Base-by-base conservation (phyloP, 2,797 vertebrate genomes). In the Eulemur mongoz region DNA sequence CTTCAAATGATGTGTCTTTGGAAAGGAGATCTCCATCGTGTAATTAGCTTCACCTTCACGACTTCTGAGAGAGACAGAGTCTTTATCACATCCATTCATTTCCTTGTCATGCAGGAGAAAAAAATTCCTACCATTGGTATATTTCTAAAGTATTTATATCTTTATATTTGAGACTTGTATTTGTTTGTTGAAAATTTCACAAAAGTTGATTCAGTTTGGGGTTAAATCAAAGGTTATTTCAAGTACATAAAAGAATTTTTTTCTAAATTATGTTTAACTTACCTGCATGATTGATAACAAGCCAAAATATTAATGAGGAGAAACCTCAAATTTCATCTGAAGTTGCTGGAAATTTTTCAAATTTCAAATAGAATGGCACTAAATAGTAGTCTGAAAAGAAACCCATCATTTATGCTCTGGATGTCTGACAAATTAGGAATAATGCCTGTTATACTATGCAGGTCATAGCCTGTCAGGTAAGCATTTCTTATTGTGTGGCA, bases 391-490 rank as follows among this genome's bases (percentile, higher is more conserved):
- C 57, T 97, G 80, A 79, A 91, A 93, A 79, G 67, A 87, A 95
- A 69, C 54, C 78, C 35, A 70, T 95, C 88, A 94, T 80, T 93
- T 96, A 92, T 91, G 88, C 88, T 95, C 82, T 85, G 80, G 96
- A 93, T 88, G 45, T 91, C 73, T 97, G 95, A 95, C 96, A 97
- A 97, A 97, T 96, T 95, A 96, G 89, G 79, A 96, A 61, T 93
- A 97, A 97, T 97, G 75, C 57, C 43, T 96, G 43, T 87, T 95
- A 94, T 57, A 93, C 91, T 92, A 79, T 75, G 91, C 83, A 88
- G 96, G 95, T 97, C 94, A 96, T 94, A 95, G 97, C 61, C 91
- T 97, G 95, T 96, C 89, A 96, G 96, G 96, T 94, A 94, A 93
- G 91, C 88, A 72, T 95, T 86, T 96, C 91, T 95, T 63, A 82